Percentiles rank a stretch among this genome's conserved stretches.
Evolutionary conservation across 2,888 invertebrate genomes (phyloP).

Genomic region (Oligia strigilis): DNA sequence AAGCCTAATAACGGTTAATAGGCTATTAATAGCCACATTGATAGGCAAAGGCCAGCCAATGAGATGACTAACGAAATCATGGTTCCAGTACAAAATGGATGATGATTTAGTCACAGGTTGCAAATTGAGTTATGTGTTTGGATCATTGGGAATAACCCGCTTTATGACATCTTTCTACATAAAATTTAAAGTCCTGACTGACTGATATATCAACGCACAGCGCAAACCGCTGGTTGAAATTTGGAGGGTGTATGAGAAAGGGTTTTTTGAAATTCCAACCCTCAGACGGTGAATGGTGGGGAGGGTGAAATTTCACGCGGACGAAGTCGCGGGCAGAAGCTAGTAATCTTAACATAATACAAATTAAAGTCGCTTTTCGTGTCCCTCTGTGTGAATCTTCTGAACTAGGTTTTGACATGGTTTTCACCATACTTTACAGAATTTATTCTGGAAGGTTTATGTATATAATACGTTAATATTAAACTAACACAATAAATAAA

Average conservation of each 20-base stretch:
- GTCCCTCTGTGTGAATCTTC: background rate
- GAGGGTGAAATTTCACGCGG: too few species aligned
- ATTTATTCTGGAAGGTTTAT: background rate
- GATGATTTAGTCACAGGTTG: slow-evolving; percentile 22
- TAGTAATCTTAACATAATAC: background rate
- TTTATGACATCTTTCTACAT: background rate
- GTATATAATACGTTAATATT: background rate
- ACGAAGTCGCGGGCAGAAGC: too few species aligned
- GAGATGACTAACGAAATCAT: slow-evolving; percentile 49
- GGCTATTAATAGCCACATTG: slow-evolving; percentile 43
- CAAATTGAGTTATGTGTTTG: slow-evolving; percentile 14
- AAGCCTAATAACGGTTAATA: slow-evolving; percentile 53
- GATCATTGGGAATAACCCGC: background rate
- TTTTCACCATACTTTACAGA: background rate
- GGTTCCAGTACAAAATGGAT: slow-evolving; percentile 13
- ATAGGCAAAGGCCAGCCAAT: slow-evolving; percentile 47
- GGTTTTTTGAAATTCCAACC: too few species aligned
- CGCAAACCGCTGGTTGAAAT: too few species aligned
- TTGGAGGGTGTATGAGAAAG: too few species aligned
- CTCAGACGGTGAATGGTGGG: too few species aligned
- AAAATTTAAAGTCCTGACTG: too few species aligned
- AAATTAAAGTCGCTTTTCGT: background rate
- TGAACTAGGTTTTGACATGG: background rate
- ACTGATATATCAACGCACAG: too few species aligned
- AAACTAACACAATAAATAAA: background rate